Evolutionary conservation across 1,140 invertebrate species (phyloP), one percentile per base, ranked within the genome.

Genomic region (Pseudomyrmex sp.): DNA sequence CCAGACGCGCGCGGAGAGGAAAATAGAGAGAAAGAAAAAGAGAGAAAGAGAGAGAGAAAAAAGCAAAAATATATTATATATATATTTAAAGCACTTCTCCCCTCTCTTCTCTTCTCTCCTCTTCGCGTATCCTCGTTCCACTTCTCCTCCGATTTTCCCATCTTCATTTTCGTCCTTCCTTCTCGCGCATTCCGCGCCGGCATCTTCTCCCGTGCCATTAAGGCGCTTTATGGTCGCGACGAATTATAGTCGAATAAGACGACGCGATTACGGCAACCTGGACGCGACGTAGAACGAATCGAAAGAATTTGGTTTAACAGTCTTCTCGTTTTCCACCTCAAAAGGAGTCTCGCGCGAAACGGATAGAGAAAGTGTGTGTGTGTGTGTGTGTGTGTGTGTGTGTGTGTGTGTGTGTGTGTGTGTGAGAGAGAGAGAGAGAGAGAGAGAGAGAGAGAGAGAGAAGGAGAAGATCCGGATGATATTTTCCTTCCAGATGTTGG

Each of bases 161-260:
- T 85, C 65, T 69, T 68, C 35, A 52, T 59, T 46, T 73, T 18
- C 73, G n/a, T 35, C 23, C 7, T 9, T 58, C n/a, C 46, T 44
- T 8, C 23, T 18, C 62, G 35, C 26, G 7, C 13, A 52, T 12
- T 10, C n/a, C 35, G 46, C 58, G 61, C 26, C 26, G 3, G 26
- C 26, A 26, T 68, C 56, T 58, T 68, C 59, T 86, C 82, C 69
- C 54, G 35, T 56, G 59, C 83, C 88, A 91, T 92, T 91, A 92
- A 90, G 88, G 84, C 83, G 85, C 90, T 89, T 91, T 86, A 90
- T 74, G 70, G 87, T 87, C 86, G 50, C 82, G 68, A 86, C 83
- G 90, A 92, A 91, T 93, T 92, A 92, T 91, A 83, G 85, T 83
- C 66, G 82, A 87, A 90, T 88, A 87, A 89, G 91, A 75, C 72